Conservation (phyloP, 2,113 vertebrate species). For the Gnathonemus longibarbis region DNA sequence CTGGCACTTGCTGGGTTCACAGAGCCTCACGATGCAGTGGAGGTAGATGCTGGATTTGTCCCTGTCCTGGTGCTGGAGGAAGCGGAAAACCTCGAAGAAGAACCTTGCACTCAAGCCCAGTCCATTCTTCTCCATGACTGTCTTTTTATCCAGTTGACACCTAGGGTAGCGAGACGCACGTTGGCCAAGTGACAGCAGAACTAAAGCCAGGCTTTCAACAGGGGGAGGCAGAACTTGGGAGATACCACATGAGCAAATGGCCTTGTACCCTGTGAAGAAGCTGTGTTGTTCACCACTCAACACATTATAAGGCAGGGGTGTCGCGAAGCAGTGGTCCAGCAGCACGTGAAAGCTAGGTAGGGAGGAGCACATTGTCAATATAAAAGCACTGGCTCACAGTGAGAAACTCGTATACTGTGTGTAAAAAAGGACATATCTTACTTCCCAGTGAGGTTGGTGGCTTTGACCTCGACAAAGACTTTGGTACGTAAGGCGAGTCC, state of each 20-base stretch:
- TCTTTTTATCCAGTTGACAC: conserved; percentile 40
- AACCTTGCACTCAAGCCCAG: conserved; percentile 43
- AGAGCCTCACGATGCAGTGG: conserved; percentile 65
- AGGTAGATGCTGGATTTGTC: conserved; percentile 57
- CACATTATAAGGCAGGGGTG: conserved; percentile 49
- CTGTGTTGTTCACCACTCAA: conserved; percentile 37
- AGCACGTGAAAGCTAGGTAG: conserved; percentile 57
- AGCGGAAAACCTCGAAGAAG: conserved; percentile 65
- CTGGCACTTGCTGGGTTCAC: conserved; percentile 26
- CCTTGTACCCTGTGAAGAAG: conserved; percentile 58
- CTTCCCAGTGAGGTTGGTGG: conserved; percentile 64
- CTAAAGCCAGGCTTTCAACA: neutral
- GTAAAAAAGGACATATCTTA: conserved; percentile 39
- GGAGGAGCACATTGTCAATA: conserved; percentile 2
- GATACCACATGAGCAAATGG: neutral
- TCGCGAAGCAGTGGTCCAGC: conserved; percentile 66
- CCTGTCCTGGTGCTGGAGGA: conserved; percentile 51
- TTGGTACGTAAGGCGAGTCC: conserved; percentile 51
- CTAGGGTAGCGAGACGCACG: conserved; percentile 24
- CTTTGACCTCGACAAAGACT: conserved; percentile 60
- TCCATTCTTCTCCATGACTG: conserved; percentile 50
- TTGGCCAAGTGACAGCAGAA: no score
- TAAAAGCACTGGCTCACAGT: neutral
- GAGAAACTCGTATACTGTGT: neutral
- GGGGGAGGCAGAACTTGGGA: neutral